Evolutionary conservation across 1,140 invertebrate species (phyloP).

Genomic region (Leptestheria dahalacensis): DNA sequence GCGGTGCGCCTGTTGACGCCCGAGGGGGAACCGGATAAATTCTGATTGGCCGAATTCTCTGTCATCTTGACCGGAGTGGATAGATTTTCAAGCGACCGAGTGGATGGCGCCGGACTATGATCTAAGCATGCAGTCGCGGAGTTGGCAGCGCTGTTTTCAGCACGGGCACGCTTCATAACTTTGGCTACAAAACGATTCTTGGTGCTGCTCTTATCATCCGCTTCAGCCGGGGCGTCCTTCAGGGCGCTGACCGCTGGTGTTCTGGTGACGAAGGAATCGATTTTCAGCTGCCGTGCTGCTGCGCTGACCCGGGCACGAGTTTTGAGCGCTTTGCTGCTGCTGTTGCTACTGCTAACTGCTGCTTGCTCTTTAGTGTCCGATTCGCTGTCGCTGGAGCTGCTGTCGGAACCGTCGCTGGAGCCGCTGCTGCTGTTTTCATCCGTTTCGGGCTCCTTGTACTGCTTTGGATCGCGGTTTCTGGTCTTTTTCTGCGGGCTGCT

Average conservation of each 20-base stretch:
- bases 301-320: not conserved
- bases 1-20: slow-evolving; percentile 67
- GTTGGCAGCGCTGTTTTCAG: not conserved
- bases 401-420: not conserved
- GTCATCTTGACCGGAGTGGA: slow-evolving; percentile 10
- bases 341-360: not conserved
- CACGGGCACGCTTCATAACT: slow-evolving; percentile 10
- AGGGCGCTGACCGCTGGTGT: no score
- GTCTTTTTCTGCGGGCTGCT: not conserved
- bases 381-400: not conserved
- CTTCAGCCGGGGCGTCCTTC: not conserved
- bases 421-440: slow-evolving; percentile 3
- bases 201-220: not conserved
- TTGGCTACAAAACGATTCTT: slow-evolving; percentile 9
- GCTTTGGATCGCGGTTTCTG: not conserved
- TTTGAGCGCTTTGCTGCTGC: not conserved
- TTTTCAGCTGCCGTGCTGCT: slow-evolving; percentile 9
- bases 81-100: not conserved
- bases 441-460: not conserved
- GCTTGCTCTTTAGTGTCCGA: not conserved
- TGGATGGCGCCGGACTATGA: not conserved
- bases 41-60: slow-evolving; percentile 17
- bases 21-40: slow-evolving; percentile 24
- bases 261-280: slow-evolving; percentile 12
- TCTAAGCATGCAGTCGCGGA: not conserved